phyloP scores from a whole-genome alignment of 2,113 vertebrate genomes.

The Etia nguti region DNA sequence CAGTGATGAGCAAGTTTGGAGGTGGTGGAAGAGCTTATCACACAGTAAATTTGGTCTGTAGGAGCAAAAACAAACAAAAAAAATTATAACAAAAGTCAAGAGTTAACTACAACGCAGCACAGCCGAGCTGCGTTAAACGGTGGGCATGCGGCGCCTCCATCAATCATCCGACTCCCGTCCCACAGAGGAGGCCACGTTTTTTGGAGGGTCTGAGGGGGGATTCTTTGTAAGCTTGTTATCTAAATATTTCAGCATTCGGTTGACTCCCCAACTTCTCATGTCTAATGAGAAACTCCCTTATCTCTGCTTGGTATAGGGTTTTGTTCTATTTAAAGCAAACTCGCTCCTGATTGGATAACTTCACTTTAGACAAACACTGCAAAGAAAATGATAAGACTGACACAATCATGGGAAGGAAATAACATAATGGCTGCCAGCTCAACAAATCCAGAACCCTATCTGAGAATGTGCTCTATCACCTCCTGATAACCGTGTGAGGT shows the following conservation, averaged over 20 bases:
- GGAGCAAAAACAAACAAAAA: not conserved
- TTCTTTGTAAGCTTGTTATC: not conserved
- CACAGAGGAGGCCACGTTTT: not conserved
- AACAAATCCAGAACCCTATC: not conserved
- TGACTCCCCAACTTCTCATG: not conserved
- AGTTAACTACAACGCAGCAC: not conserved
- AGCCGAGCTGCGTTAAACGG: not conserved
- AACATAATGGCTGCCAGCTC: not conserved
- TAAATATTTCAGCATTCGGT: not conserved
- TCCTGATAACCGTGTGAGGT: not conserved
- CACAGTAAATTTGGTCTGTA: not conserved
- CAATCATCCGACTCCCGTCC: not conserved
- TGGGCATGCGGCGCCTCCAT: not conserved
- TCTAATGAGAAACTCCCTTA: not conserved
- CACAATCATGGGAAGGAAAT: slow-evolving; percentile 19
- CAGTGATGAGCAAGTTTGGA: slow-evolving; percentile 6
- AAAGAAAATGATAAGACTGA: slow-evolving; percentile 19
- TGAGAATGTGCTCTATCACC: not conserved
- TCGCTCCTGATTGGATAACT: not conserved
- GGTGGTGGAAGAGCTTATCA: slow-evolving; percentile 2
- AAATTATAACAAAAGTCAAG: not conserved
- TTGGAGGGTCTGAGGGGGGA: not conserved
- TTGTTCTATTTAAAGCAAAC: not conserved
- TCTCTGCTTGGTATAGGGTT: not conserved
- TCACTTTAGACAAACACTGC: not conserved